Evolutionary conservation across 2,113 vertebrate genomes (phyloP).

Genomic region (Bagarius yarrelli): DNA sequence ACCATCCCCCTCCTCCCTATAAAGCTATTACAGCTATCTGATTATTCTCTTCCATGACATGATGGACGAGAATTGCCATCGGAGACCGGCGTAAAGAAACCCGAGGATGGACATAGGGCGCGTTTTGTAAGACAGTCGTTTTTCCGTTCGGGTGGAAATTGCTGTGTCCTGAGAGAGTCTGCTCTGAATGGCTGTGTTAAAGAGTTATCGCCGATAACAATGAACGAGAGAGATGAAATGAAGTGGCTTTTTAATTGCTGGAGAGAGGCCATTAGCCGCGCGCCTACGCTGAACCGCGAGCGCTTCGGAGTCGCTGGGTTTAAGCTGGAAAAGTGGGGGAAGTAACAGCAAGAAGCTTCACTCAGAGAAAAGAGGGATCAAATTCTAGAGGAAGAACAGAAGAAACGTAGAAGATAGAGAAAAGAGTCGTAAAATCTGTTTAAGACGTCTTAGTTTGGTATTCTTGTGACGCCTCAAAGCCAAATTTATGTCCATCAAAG

Average conservation of each 20-base stretch:
- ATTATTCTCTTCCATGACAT: slow-evolving; percentile 28
- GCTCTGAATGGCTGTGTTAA: slow-evolving; percentile 33
- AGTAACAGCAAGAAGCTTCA: slow-evolving; percentile 39
- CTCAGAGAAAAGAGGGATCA: slow-evolving; percentile 40
- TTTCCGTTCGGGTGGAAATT: slow-evolving; percentile 23
- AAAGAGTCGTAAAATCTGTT: background rate
- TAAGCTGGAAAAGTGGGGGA: slow-evolving; percentile 26
- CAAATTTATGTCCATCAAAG: no score
- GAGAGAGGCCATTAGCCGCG: slow-evolving; percentile 52
- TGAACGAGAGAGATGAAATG: slow-evolving; percentile 48
- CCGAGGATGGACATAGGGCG: background rate
- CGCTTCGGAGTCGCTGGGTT: slow-evolving; percentile 6
- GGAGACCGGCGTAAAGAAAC: slow-evolving; percentile 13
- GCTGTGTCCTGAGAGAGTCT: slow-evolving; percentile 20
- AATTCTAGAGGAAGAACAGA: slow-evolving; percentile 34
- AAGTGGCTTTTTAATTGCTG: slow-evolving; percentile 60
- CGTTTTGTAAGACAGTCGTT: slow-evolving; percentile 27
- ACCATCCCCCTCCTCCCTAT: background rate
- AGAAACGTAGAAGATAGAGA: slow-evolving; percentile 14
- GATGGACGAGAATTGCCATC: slow-evolving; percentile 23
- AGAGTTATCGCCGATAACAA: slow-evolving; percentile 49
- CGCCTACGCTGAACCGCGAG: slow-evolving; percentile 34
- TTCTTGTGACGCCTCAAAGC: no score
- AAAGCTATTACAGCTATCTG: slow-evolving; percentile 38
- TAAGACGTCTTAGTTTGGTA: background rate